These are phyloP conservation scores for Pandemis cinnamomeana DNA, from an alignment of 2,888 invertebrate species.

Conservation along the genomic window DNA sequence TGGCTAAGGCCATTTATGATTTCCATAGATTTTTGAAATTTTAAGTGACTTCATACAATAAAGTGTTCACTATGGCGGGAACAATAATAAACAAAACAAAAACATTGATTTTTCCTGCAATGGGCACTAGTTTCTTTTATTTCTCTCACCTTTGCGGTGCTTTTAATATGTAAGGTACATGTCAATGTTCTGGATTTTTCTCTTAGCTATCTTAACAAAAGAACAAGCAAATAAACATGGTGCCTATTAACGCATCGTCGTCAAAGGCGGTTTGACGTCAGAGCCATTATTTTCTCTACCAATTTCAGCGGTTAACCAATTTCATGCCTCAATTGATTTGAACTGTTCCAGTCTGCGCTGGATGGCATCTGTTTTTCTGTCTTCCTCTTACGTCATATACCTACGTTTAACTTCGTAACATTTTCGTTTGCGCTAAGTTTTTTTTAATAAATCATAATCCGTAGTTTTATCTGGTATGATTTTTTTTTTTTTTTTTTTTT, in stretches of 20 bases:
- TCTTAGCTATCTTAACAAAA: conserved; percentile 4
- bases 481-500: too few species aligned
- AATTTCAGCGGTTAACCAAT: conserved; percentile 39
- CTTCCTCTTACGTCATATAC: conserved; percentile 27
- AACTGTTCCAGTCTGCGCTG: conserved; percentile 25
- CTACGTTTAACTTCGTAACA: background rate
- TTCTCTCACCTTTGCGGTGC: background rate
- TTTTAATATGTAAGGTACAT: background rate
- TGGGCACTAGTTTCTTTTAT: too few species aligned
- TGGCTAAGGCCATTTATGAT: too few species aligned
- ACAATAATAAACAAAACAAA: too few species aligned
- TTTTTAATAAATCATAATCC: background rate
- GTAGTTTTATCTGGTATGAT: background rate
- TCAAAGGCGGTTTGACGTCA: conserved; percentile 32
- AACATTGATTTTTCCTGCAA: too few species aligned
- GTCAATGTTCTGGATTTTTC: conserved; percentile 5
- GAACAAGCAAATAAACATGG: conserved; percentile 21
- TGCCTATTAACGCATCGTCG: conserved; percentile 11
- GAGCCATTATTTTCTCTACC: conserved; percentile 32
- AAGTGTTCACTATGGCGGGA: too few species aligned
- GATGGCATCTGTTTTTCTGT: conserved; percentile 26
- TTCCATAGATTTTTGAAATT: too few species aligned
- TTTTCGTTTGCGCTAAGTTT: too few species aligned
- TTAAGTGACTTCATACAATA: too few species aligned
- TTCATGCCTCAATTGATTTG: conserved; percentile 39